Evolutionary conservation across 2,797 vertebrate genomes (phyloP).

Genomic region (Pipistrellus kuhlii): DNA sequence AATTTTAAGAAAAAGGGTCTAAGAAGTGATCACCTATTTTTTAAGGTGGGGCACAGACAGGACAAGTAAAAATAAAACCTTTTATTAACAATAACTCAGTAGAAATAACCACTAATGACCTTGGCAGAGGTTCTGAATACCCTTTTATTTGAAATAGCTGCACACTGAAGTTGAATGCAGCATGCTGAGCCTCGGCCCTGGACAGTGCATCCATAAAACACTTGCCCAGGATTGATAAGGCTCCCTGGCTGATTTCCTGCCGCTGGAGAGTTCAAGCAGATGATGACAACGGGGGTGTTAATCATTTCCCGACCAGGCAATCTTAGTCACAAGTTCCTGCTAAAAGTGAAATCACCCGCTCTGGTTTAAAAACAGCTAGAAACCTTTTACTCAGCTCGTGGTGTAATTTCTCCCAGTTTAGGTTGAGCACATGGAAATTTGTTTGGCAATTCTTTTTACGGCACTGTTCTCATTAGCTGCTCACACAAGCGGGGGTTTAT

Average conservation of each 20-base stretch:
- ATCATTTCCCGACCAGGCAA: slow-evolving; percentile 83
- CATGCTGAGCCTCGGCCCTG: neutral
- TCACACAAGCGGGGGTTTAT: slow-evolving; percentile 71
- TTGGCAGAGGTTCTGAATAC: neutral
- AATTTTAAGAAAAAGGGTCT: slow-evolving; percentile 49
- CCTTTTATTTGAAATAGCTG: slow-evolving; percentile 29
- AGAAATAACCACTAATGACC: neutral
- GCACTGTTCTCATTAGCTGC: slow-evolving; percentile 67
- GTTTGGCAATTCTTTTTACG: slow-evolving; percentile 56
- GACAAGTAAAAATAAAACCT: slow-evolving; percentile 17
- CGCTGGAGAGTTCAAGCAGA: slow-evolving; percentile 58
- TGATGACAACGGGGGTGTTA: slow-evolving; percentile 84
- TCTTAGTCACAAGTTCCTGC: slow-evolving; percentile 82
- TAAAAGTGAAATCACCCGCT: slow-evolving; percentile 76
- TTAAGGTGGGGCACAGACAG: neutral
- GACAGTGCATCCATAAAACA: slow-evolving; percentile 59
- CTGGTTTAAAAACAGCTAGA: slow-evolving; percentile 69
- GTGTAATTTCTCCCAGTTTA: slow-evolving; percentile 21
- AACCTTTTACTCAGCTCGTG: slow-evolving; percentile 29
- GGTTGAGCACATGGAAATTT: slow-evolving; percentile 77
- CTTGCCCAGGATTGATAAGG: neutral
- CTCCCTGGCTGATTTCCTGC: slow-evolving; percentile 43
- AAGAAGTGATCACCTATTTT: neutral
- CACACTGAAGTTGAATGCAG: neutral
- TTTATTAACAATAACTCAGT: neutral